Base-by-base conservation (phyloP, 2,113 vertebrate genomes). In the Psammodynastes pulverulentus region DNA sequence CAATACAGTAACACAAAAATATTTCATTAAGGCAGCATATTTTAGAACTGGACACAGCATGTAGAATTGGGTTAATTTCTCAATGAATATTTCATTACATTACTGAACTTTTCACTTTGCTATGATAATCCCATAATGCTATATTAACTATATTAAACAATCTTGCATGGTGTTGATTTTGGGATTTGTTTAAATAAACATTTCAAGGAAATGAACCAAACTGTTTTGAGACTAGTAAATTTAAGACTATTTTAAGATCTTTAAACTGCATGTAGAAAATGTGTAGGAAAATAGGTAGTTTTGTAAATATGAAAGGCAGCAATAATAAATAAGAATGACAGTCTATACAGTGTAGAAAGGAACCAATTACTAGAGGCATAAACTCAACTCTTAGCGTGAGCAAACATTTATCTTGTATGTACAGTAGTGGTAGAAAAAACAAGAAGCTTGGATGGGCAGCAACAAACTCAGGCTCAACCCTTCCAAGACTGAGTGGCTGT, bases 111-210 rank as follows among this genome's bases (percentile, higher is more conserved):
- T 8, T 67, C 1, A 43, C 8, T 94, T 96, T 48, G 84, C 89
- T 91, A 86, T 94, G 48, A 93, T 93, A 62, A 92, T 56, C 24
- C 23, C 92, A 88, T 52, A 92, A 67, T 19, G 91, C 54, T 51
- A 15, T 67, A 0, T 79, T 94, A 94, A 94, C 12, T 53, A 15
- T 62, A 0, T 84, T 94, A 94, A 93, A 12, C 93, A 86, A 95
- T 10, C 23, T 93, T 96, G 10, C 46, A 56, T 43, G 58, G 51
- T 3, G 93, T 92, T 95, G 89, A 95, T 93, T 96, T 94, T n/a
- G 88, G 90, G 91, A 67, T 26, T 90, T 92, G 13, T 90, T 2
- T 88, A 90, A 92, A 91, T 39, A 19, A 89, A 84, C 1, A 86
- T 29, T 93, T 93, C 43, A 87, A 84, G 89, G 87, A 24, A 91